Conservation (phyloP, 2,888 invertebrate genomes). For the Microctonus hyperodae region DNA sequence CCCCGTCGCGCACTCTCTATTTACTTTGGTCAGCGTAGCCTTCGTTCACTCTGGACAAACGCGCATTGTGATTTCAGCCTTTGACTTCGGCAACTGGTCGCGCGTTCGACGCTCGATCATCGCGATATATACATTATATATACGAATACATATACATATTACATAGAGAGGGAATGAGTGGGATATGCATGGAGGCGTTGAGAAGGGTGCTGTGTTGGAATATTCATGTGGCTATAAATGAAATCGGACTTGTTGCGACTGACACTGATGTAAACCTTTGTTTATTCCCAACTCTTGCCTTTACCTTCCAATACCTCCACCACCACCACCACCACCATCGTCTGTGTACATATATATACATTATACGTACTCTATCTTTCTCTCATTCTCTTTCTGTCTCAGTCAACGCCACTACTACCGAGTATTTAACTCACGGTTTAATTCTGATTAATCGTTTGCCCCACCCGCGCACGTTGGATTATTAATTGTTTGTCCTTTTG, state of each 20-base stretch:
- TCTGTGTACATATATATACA: too few species aligned
- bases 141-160: constrained; percentile 28
- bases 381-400: background rate
- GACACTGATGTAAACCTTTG: constrained; percentile 56
- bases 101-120: constrained; percentile 31
- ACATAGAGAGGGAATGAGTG: constrained; percentile 42
- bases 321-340: too few species aligned
- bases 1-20: constrained; percentile 44
- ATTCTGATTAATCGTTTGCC: constrained; percentile 60
- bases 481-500: constrained; percentile 62
- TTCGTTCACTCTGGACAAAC: constrained; percentile 62
- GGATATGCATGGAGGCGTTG: constrained; percentile 38
- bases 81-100: constrained; percentile 51
- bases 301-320: constrained; percentile 15
- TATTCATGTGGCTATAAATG: constrained; percentile 55
- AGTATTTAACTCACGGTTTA: constrained; percentile 58
- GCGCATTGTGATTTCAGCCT: constrained; percentile 63
- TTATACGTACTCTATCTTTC: background rate
- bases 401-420: constrained; percentile 31
- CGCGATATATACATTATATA: constrained; percentile 48
- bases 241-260: constrained; percentile 64
- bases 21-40: constrained; percentile 53
- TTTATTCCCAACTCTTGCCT: constrained; percentile 23
- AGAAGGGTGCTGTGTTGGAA: constrained; percentile 50
- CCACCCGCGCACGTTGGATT: constrained; percentile 42